A percentile compares a stretch with the other conserved stretches of the same genome.
Conservation (phyloP, 2,888 invertebrate species). For the Daptonema setosum region DNA sequence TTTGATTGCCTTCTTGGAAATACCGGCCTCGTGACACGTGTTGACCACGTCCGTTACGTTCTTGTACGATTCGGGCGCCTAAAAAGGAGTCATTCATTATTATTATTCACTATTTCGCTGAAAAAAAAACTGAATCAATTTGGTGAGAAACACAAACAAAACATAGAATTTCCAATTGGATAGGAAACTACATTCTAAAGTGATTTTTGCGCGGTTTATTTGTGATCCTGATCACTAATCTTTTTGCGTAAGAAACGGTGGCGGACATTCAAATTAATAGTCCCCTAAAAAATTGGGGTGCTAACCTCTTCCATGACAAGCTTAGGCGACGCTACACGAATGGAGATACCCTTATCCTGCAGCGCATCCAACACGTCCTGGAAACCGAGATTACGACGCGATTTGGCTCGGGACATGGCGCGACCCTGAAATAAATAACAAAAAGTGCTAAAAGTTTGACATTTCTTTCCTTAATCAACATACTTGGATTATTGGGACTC, state of each 20-base stretch:
- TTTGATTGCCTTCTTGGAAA: conserved; percentile 86
- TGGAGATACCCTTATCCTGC: conserved; percentile 44
- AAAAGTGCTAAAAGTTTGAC: no score
- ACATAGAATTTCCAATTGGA: background rate
- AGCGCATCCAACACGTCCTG: conserved; percentile 63
- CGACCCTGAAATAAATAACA: conserved; percentile 47
- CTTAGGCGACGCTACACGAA: conserved; percentile 84
- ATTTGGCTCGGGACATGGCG: conserved; percentile 85
- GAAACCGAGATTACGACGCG: conserved; percentile 79
- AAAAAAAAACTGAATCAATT: no score
- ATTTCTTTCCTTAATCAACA: no score
- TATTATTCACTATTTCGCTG: background rate
- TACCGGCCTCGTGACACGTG: conserved; percentile 88
- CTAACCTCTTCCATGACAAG: conserved; percentile 80
- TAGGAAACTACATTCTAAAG: no score
- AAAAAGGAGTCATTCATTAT: conserved; percentile 9
- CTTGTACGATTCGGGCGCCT: conserved; percentile 91
- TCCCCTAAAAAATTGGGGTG: no score
- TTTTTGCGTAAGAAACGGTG: no score
- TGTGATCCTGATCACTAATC: no score
- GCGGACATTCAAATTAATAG: no score
- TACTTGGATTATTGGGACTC: no score
- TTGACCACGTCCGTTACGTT: conserved; percentile 97
- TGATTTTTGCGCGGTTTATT: no score
- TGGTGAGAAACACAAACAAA: conserved; percentile 1